These are phyloP conservation scores for Rana temporaria DNA, from an alignment of 2,113 vertebrate species.

Conservation along the genomic window DNA sequence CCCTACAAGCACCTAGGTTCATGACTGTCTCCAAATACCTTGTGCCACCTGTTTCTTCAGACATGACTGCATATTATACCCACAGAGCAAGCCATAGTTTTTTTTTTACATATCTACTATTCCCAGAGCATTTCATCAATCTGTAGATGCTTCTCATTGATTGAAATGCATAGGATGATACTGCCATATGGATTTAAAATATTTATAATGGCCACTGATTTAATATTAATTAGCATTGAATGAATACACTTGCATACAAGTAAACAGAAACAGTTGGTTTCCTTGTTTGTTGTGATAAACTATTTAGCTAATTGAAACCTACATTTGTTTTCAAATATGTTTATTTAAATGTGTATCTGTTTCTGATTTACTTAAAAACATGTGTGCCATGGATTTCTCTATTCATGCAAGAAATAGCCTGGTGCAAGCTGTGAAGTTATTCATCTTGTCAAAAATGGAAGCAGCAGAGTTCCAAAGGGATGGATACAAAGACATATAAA, in stretches of 20 bases:
- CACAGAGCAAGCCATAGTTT: too few species aligned
- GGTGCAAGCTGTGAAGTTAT: conserved; percentile 69
- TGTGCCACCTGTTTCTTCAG: too few species aligned
- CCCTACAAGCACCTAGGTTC: too few species aligned
- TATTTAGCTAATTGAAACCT: background rate
- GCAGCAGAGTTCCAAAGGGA: conserved; percentile 14
- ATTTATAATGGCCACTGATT: background rate
- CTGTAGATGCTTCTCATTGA: background rate
- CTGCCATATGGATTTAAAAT: conserved; percentile 3
- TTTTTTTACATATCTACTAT: too few species aligned
- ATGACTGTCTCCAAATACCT: too few species aligned
- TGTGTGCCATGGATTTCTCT: conserved; percentile 58
- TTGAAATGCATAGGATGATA: background rate
- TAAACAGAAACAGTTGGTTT: background rate
- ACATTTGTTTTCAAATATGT: conserved; percentile 1
- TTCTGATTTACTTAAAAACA: background rate
- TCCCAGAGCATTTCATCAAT: too few species aligned
- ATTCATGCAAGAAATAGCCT: conserved; percentile 66
- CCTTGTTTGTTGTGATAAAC: background rate
- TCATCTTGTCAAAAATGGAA: conserved; percentile 71
- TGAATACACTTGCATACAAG: background rate
- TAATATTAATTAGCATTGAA: background rate
- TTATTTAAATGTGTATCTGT: background rate
- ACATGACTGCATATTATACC: too few species aligned
- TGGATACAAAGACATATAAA: background rate